A percentile compares a stretch with the other conserved stretches of the same genome.
Evolutionary conservation across 2,888 invertebrate genomes (phyloP).

Genomic region (Orthosia gothica): DNA sequence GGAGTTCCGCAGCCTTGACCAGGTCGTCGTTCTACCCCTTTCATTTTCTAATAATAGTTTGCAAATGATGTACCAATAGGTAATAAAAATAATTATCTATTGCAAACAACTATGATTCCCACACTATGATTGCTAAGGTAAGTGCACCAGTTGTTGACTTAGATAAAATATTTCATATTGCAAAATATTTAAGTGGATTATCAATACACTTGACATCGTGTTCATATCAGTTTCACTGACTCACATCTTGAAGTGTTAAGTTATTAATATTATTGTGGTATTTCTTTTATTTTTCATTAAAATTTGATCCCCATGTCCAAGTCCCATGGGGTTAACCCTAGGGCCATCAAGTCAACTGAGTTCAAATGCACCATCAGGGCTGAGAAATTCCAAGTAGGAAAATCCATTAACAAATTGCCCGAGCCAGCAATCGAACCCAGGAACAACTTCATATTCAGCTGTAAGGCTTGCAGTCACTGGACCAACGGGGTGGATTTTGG

Average conservation of each 20-base stretch:
- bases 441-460: neutral
- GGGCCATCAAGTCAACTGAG: neutral
- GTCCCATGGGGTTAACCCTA: neutral
- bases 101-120: slow-evolving; percentile 65
- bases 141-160: slow-evolving; percentile 69
- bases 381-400: neutral
- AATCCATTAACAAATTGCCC: neutral
- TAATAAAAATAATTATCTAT: slow-evolving; percentile 64
- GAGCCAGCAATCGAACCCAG: neutral
- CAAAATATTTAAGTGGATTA: slow-evolving; percentile 78
- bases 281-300: slow-evolving; percentile 40
- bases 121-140: slow-evolving; percentile 66
- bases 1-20: too few species aligned
- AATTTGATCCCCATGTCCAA: too few species aligned
- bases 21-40: too few species aligned
- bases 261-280: slow-evolving; percentile 61
- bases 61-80: slow-evolving; percentile 23
- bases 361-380: too few species aligned
- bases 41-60: slow-evolving; percentile 18
- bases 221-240: slow-evolving; percentile 65
- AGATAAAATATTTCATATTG: slow-evolving; percentile 74
- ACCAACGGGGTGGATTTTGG: too few species aligned
- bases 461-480: too few species aligned
- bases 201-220: slow-evolving; percentile 75
- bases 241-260: slow-evolving; percentile 66